Evolutionary conservation across 2,888 invertebrate genomes (phyloP).

Genomic region (Stenchaetothrips biformis): DNA sequence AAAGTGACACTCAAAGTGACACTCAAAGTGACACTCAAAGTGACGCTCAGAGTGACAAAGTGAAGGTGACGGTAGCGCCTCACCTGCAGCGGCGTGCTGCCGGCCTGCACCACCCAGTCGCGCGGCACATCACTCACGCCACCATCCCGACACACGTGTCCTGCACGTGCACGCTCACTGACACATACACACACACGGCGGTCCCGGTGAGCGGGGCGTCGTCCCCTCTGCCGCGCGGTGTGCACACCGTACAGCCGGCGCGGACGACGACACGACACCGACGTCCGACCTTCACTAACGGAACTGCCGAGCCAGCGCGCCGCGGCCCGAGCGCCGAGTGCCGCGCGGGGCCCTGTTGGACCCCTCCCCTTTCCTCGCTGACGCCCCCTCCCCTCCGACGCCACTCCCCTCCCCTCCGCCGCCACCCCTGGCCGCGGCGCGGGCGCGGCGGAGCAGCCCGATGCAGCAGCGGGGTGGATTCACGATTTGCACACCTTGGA

Average conservation of each 20-base stretch:
- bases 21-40: too few species aligned
- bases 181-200: not conserved
- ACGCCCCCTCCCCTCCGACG: not conserved
- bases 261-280: not conserved
- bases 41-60: too few species aligned
- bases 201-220: not conserved
- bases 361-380: not conserved
- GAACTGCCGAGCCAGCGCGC: not conserved
- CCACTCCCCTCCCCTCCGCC: not conserved
- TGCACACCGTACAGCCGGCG: too few species aligned
- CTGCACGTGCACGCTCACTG: not conserved
- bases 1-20: too few species aligned
- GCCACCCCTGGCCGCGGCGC: not conserved
- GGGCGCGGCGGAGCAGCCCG: not conserved
- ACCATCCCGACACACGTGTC: not conserved
- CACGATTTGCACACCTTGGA: too few species aligned
- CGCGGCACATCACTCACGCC: not conserved
- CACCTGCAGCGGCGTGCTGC: not conserved
- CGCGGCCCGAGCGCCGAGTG: not conserved
- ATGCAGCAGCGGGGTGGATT: not conserved
- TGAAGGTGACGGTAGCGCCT: too few species aligned
- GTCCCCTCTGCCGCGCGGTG: not conserved
- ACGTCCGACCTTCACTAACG: slow-evolving; percentile 18
- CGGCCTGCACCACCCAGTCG: not conserved
- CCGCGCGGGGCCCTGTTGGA: not conserved